Percentiles rank a stretch among this genome's conserved stretches.
Conservation (phyloP, 1,140 invertebrate species). For the Drosophila gunungcola region DNA sequence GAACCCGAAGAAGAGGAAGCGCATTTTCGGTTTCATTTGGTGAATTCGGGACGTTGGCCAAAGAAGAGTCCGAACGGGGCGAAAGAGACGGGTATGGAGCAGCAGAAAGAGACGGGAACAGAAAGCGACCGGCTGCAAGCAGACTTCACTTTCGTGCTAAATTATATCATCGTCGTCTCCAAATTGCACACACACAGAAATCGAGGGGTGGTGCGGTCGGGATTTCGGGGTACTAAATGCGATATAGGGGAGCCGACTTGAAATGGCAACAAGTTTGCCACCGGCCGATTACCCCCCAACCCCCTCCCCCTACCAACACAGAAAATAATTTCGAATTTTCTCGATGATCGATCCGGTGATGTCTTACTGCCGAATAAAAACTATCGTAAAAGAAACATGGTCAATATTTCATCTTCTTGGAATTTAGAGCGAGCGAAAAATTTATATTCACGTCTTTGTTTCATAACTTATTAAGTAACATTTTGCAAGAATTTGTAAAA, state of each 20-base stretch:
- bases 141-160: slow-evolving; percentile 79
- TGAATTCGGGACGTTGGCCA: slow-evolving; percentile 48
- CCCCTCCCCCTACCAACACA: slow-evolving; percentile 7
- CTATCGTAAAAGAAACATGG: not conserved
- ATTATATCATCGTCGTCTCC: slow-evolving; percentile 77
- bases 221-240: slow-evolving; percentile 34
- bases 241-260: slow-evolving; percentile 52
- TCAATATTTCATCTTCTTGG: not conserved
- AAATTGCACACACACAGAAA: slow-evolving; percentile 55
- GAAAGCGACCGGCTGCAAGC: slow-evolving; percentile 62
- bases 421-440: too few species aligned
- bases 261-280: slow-evolving; percentile 72
- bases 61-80: slow-evolving; percentile 1
- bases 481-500: too few species aligned
- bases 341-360: not conserved
- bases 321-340: slow-evolving; percentile 1
- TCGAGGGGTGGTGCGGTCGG: slow-evolving; percentile 12
- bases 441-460: too few species aligned
- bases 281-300: slow-evolving; percentile 30
- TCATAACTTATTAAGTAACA: too few species aligned
- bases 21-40: slow-evolving; percentile 75
- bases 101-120: slow-evolving; percentile 15
- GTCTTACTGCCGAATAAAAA: not conserved
- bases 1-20: slow-evolving; percentile 19
- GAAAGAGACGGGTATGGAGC: slow-evolving; percentile 7